These are phyloP conservation scores for Caligus rogercresseyi DNA, from an alignment of 1,140 invertebrate genomes.

Conservation along the genomic window DNA sequence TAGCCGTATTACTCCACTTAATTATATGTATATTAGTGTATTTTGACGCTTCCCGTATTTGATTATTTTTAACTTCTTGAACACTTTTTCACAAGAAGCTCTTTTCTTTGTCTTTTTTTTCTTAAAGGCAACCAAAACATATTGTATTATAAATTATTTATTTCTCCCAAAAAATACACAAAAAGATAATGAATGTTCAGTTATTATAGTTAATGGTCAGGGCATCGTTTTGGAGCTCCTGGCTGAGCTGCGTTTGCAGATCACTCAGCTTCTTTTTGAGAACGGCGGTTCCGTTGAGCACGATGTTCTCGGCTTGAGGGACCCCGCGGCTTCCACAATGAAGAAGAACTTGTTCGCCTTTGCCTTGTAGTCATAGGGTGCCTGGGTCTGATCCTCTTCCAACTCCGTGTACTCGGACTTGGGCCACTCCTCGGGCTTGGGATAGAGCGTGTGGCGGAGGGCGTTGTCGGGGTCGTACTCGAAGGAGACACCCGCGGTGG, in stretches of 20 bases:
- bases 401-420: conserved; percentile 91
- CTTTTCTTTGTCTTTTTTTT: neutral
- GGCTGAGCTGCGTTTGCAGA: conserved; percentile 73
- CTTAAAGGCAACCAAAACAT: neutral
- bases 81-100: too few species aligned
- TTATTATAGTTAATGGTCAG: conserved; percentile 23
- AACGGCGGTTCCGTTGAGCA: conserved; percentile 75
- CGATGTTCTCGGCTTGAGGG: conserved; percentile 88
- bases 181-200: neutral
- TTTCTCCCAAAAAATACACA: neutral
- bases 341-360: conserved; percentile 95
- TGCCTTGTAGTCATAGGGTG: conserved; percentile 72
- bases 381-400: conserved; percentile 66
- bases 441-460: conserved; percentile 84
- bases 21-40: too few species aligned
- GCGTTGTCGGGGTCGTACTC: conserved; percentile 99
- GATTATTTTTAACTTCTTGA: too few species aligned
- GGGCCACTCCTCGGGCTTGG: conserved; percentile 98
- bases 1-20: too few species aligned
- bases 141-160: neutral
- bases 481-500: conserved; percentile 89
- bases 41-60: too few species aligned
- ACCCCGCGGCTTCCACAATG: conserved; percentile 86
- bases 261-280: conserved; percentile 92
- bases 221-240: conserved; percentile 60